These are phyloP conservation scores for Urocyon cinereoargenteus DNA, from an alignment of 2,797 vertebrate species.

Conservation along the genomic window DNA sequence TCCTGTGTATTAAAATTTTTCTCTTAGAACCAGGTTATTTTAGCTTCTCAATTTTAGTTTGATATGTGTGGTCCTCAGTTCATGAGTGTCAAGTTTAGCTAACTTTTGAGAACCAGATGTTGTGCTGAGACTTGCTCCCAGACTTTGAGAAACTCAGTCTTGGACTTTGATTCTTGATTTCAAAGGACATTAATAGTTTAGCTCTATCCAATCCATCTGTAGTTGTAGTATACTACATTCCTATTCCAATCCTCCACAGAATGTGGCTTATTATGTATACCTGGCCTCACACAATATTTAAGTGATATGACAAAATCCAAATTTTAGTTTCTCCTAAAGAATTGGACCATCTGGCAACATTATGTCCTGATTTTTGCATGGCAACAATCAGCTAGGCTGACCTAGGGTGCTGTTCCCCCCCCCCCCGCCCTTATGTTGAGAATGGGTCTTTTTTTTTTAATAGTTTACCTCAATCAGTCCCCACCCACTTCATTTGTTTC, in stretches of 20 bases:
- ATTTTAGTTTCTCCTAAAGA: slow-evolving; percentile 49
- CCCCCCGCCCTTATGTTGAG: background rate
- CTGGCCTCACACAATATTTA: background rate
- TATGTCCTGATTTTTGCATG: slow-evolving; percentile 39
- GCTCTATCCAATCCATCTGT: background rate
- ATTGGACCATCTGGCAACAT: slow-evolving; percentile 7
- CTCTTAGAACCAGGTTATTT: background rate
- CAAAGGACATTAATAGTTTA: background rate
- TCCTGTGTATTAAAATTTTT: slow-evolving; percentile 44
- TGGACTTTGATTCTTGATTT: slow-evolving; percentile 51
- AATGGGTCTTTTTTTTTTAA: background rate
- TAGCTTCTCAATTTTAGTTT: slow-evolving; percentile 60
- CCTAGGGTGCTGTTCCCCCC: background rate
- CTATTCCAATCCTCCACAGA: slow-evolving; percentile 19
- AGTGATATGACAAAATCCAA: background rate
- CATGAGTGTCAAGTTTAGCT: slow-evolving; percentile 13
- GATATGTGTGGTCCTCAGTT: background rate
- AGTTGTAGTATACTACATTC: slow-evolving; percentile 37
- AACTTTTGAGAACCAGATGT: slow-evolving; percentile 9
- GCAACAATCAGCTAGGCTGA: slow-evolving; percentile 22
- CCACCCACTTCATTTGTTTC: slow-evolving; percentile 33
- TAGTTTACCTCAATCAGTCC: background rate
- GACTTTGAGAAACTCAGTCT: slow-evolving; percentile 33
- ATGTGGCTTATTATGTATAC: slow-evolving; percentile 18
- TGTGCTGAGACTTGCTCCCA: slow-evolving; percentile 7